Conservation (phyloP, 2,113 vertebrate species). For the Megaceryle torquata region DNA sequence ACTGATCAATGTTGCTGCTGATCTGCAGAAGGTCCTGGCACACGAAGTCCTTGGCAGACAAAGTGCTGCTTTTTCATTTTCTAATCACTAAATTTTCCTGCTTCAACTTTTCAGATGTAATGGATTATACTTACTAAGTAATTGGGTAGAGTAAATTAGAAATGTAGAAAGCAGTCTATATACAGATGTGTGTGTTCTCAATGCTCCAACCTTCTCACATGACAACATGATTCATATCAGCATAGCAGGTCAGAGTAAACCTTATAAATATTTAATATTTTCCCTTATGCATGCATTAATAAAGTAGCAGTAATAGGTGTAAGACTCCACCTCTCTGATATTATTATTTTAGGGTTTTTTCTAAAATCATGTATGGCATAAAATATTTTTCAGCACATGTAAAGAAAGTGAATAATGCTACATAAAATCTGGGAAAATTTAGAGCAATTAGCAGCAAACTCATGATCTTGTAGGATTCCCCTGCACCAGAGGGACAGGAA, state of each 20-base stretch:
- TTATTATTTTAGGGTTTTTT: neutral
- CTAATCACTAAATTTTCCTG: neutral
- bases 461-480: neutral
- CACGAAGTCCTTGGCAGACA: neutral
- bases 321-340: neutral
- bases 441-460: neutral
- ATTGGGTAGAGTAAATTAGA: neutral
- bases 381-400: neutral
- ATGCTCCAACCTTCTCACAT: neutral
- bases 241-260: neutral
- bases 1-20: neutral
- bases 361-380: neutral
- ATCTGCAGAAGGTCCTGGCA: neutral
- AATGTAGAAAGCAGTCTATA: neutral
- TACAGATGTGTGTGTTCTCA: neutral
- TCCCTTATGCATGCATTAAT: neutral
- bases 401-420: neutral
- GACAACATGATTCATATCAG: neutral
- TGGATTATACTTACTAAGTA: neutral
- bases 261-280: constrained; percentile 1
- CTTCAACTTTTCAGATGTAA: neutral
- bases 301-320: neutral
- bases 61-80: neutral
- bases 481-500: neutral
- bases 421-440: neutral